Conservation (phyloP, 2,113 vertebrate genomes). For the Suncus etruscus region DNA sequence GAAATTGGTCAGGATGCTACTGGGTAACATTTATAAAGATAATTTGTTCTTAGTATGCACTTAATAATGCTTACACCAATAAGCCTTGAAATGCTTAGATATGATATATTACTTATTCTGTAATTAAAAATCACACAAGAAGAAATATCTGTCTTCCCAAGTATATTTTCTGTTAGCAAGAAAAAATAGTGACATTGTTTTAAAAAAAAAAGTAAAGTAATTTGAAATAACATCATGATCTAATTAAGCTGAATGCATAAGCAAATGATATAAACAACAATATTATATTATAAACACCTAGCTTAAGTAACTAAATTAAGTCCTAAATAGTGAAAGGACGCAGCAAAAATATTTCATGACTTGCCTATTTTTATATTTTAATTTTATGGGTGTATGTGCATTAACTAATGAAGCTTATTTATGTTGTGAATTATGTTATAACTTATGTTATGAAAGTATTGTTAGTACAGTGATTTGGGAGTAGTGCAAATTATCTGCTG, state of each 20-base stretch:
- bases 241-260: neutral
- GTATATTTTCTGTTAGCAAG: neutral
- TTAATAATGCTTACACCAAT: neutral
- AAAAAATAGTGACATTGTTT: no score
- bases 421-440: neutral
- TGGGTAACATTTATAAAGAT: neutral
- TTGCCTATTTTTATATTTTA: neutral
- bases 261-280: no score
- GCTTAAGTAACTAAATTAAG: no score
- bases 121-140: neutral
- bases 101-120: neutral
- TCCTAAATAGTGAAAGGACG: neutral
- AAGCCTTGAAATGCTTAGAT: neutral
- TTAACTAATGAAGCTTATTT: neutral
- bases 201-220: neutral
- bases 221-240: neutral
- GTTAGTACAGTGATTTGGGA: neutral
- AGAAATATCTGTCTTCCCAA: neutral
- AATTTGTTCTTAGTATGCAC: neutral
- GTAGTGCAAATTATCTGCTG: neutral
- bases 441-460: neutral
- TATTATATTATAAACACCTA: no score
- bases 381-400: rapidly evolving
- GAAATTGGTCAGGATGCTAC: neutral
- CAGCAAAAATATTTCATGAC: neutral